Evolutionary conservation across 2,888 invertebrate genomes (phyloP), one percentile per base, ranked within the genome.

Genomic region (Torymus aiolomorphi): DNA sequence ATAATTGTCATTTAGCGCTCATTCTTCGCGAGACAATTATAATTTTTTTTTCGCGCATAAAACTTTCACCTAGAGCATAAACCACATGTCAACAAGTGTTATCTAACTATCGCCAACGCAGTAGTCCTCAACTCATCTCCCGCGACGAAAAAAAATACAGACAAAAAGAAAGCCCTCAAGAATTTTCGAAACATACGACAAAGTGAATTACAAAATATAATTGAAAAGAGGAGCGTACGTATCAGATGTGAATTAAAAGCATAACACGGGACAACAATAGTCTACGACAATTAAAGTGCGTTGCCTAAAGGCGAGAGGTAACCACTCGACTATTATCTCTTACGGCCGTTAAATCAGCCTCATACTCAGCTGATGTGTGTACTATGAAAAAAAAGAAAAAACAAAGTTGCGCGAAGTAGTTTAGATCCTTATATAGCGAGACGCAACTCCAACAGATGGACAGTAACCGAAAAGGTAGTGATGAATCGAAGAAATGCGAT

Each of bases 11-110:
- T 24, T 10, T 59, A 16, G 42, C 42, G 42, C 42, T 67, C 24
- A 52, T 14, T 66, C 20, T 31, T 31, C 62, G 18, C 62, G 4
- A 16, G 61, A 69, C 69, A 54, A 57, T 76, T 24, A 76, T 51
- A 70, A 42, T 42, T 49, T 62, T 72, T 31, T 78, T 61, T 61
- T 14, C 52, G n/a, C 11, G 16, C n/a, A 59, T 72, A 13, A 67
- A 71, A 78, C 73, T 78, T 78, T 78, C 78, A 67, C 78, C 31
- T 16, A 59, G 59, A 77, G 24, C 57, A 67, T 52, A 18, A 42
- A 20, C 11, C 11, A 18, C 11, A 18, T 16, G 18, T 51, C 20
- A 54, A 49, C 65, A 18, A 51, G 13, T 20, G 52, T 78, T 78
- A 78, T 73, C 78, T 61, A 73, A 78, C 56, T 8, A 42, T 42